These are phyloP conservation scores for Catharus ustulatus DNA, from an alignment of 2,797 vertebrate genomes.

Conservation along the genomic window DNA sequence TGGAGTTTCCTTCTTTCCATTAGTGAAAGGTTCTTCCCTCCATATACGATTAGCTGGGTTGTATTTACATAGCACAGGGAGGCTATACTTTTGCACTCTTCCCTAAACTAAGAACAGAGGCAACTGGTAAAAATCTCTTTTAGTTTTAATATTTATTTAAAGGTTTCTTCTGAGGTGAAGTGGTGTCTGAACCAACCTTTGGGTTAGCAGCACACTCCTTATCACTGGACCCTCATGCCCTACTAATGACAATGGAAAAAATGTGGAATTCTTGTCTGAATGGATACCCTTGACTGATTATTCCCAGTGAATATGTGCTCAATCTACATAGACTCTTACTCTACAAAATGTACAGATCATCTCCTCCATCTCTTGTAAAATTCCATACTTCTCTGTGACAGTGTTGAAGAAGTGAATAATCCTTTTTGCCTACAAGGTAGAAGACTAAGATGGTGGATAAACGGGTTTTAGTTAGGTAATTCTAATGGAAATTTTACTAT, in stretches of 20 bases:
- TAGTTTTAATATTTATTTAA: neutral
- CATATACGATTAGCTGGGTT: neutral
- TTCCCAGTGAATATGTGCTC: neutral
- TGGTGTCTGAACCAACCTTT: neutral
- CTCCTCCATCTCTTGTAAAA: neutral
- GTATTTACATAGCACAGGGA: neutral
- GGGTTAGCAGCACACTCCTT: neutral
- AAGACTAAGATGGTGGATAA: neutral
- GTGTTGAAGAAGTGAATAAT: neutral
- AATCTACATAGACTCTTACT: neutral
- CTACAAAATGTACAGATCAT: neutral
- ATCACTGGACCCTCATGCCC: neutral
- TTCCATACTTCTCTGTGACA: neutral
- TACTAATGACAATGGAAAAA: neutral
- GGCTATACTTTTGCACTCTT: neutral
- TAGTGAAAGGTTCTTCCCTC: neutral
- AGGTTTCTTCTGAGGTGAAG: neutral
- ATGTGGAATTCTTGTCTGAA: neutral
- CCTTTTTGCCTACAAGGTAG: neutral
- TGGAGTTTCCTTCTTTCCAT: neutral
- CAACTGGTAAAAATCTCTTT: neutral
- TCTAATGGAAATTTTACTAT: neutral
- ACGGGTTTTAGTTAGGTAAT: neutral
- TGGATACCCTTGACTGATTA: neutral
- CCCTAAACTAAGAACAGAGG: neutral